Evolutionary conservation across 2,113 vertebrate genomes (phyloP).

Genomic region (Grus americana): DNA sequence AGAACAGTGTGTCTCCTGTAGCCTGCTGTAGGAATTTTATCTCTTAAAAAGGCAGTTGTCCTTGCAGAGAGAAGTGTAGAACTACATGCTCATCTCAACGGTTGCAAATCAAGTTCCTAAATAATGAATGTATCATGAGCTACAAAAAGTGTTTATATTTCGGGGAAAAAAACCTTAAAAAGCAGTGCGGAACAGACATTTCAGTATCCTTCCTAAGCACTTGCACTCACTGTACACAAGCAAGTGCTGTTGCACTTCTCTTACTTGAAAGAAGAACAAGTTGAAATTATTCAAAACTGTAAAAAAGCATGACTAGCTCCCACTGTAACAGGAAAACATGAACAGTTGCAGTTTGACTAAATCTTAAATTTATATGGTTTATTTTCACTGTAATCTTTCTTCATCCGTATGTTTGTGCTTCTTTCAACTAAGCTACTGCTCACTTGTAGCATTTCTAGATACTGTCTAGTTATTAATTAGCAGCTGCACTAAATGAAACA

Average conservation of each 20-base stretch:
- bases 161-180: neutral
- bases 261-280: neutral
- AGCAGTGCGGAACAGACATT: neutral
- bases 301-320: neutral
- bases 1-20: neutral
- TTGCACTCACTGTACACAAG: neutral
- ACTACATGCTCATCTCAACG: neutral
- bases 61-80: neutral
- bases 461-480: neutral
- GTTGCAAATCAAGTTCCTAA: neutral
- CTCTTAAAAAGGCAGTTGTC: neutral
- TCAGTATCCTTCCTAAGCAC: neutral
- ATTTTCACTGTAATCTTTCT: neutral
- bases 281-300: neutral
- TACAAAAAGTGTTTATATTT: neutral
- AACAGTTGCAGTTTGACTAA: neutral
- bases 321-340: neutral
- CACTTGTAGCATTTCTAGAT: neutral
- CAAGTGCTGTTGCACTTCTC: neutral
- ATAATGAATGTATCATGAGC: neutral
- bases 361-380: neutral
- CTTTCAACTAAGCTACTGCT: neutral
- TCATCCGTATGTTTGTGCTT: neutral
- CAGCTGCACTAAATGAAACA: neutral
- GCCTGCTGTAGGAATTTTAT: neutral